Evolutionary conservation across 2,113 vertebrate species (phyloP).

Genomic region (Chlamydotis undulata): DNA sequence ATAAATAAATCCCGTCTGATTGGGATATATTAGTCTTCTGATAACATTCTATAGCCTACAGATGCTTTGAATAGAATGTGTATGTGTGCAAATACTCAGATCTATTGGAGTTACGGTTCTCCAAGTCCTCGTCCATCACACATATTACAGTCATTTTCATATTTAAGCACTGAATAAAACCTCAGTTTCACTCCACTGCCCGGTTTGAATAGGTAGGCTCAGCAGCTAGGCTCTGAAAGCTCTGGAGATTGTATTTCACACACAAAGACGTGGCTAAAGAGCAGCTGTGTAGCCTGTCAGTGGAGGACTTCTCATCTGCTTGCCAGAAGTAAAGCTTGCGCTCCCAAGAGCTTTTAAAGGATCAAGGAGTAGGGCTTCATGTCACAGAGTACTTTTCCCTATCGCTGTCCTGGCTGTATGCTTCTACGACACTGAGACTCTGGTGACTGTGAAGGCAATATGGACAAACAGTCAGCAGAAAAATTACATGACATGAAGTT

Average conservation of each 20-base stretch:
- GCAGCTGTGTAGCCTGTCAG: constrained; percentile 28
- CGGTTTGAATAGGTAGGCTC: constrained; percentile 56
- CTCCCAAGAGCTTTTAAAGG: constrained; percentile 36
- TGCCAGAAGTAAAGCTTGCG: constrained; percentile 7
- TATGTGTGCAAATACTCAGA: constrained; percentile 78
- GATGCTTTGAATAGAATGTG: constrained; percentile 81
- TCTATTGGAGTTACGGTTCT: constrained; percentile 69
- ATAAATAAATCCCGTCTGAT: constrained; percentile 86
- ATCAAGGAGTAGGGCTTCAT: neutral
- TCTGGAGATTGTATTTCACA: constrained; percentile 32
- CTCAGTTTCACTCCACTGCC: constrained; percentile 53
- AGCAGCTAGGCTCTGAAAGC: constrained; percentile 36
- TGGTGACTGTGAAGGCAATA: neutral
- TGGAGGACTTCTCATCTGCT: constrained; percentile 11
- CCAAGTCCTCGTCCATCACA: constrained; percentile 67
- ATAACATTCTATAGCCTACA: constrained; percentile 84
- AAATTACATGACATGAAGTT: neutral
- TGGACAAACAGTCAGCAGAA: neutral
- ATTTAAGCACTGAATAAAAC: constrained; percentile 63
- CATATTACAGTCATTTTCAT: constrained; percentile 67
- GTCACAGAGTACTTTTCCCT: neutral
- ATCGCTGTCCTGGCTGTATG: neutral
- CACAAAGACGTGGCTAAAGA: constrained; percentile 43
- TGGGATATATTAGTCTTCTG: constrained; percentile 87
- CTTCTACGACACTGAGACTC: neutral